Conservation (phyloP, 2,113 vertebrate species). For the Chaetorhynchus papuensis region DNA sequence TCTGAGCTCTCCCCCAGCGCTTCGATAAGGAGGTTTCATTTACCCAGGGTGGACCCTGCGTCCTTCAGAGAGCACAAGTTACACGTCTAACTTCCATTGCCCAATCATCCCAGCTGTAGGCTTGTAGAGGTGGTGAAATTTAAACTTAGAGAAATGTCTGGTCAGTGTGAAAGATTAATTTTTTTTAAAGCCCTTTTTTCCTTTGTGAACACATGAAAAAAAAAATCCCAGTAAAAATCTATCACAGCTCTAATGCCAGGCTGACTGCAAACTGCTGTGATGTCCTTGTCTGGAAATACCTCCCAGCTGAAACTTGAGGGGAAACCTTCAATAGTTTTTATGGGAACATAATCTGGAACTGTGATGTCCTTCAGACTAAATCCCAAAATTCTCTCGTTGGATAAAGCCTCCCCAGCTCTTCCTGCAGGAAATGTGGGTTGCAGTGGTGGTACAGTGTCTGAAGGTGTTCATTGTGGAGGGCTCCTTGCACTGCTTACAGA, state of each 20-base stretch:
- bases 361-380: neutral
- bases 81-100: neutral
- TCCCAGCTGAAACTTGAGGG: neutral
- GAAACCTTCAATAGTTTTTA: neutral
- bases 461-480: neutral
- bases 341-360: neutral
- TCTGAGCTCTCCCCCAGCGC: neutral
- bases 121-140: neutral
- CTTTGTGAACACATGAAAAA: neutral
- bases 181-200: neutral
- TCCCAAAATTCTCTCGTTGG: neutral
- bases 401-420: neutral
- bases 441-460: neutral
- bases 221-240: neutral
- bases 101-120: neutral
- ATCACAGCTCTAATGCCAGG: neutral
- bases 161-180: neutral
- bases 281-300: neutral
- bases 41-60: neutral
- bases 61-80: neutral
- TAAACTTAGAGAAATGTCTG: neutral
- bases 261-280: neutral
- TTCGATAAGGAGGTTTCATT: neutral
- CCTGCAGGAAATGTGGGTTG: conserved; percentile 25
- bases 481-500: neutral